These are phyloP conservation scores for Hypomecis atomaria DNA, from an alignment of 2,888 invertebrate genomes.

Conservation along the genomic window DNA sequence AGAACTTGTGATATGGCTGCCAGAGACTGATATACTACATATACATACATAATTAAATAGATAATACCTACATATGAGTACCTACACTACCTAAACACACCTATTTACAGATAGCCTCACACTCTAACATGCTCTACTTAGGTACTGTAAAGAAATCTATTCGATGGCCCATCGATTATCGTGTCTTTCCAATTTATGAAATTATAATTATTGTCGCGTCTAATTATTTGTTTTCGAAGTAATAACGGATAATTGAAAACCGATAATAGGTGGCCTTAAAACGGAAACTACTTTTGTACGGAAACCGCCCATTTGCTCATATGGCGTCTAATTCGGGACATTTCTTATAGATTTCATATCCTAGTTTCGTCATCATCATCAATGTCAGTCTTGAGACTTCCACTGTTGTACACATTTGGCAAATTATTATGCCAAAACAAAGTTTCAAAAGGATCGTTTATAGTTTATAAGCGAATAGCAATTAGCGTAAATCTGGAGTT, in stretches of 20 bases:
- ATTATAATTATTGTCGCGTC: conserved; percentile 72
- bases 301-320: conserved; percentile 19
- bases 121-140: too few species aligned
- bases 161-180: conserved; percentile 73
- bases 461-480: too few species aligned
- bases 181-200: conserved; percentile 79
- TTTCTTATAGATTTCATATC: background rate
- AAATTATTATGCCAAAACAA: background rate
- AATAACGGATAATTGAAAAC: conserved; percentile 44
- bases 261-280: conserved; percentile 21
- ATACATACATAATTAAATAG: too few species aligned
- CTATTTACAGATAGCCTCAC: too few species aligned
- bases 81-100: too few species aligned
- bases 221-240: conserved; percentile 65
- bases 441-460: too few species aligned
- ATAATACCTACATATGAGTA: too few species aligned
- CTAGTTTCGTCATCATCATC: background rate
- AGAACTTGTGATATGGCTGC: too few species aligned
- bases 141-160: conserved; percentile 14
- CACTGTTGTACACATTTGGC: background rate
- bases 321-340: conserved; percentile 17
- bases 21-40: too few species aligned
- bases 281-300: conserved; percentile 15
- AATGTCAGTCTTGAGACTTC: background rate
- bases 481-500: too few species aligned